phyloP scores from a whole-genome alignment of 2,797 vertebrate genomes.

The Emys orbicularis region DNA sequence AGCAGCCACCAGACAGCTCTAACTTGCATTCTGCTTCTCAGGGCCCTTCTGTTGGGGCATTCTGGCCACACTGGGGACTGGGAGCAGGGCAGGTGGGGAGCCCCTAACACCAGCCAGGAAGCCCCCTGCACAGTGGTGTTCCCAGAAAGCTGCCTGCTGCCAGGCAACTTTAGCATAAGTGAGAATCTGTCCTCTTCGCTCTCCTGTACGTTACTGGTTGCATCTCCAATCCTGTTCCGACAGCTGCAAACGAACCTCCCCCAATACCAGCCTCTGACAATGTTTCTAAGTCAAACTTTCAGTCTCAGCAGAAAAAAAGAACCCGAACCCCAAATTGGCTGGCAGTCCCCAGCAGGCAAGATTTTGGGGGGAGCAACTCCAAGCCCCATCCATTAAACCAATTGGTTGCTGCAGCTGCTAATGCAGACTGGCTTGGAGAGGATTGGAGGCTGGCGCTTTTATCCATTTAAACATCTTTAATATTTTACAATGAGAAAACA shows the following conservation, averaged over 20 bases:
- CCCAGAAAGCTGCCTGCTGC: neutral
- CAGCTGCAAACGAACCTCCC: neutral
- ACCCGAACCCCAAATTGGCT: neutral
- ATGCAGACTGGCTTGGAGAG: slow-evolving; percentile 43
- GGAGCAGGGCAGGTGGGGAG: neutral
- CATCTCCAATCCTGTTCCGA: neutral
- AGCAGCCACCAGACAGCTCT: neutral
- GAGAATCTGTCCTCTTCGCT: neutral
- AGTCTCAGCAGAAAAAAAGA: slow-evolving; percentile 33
- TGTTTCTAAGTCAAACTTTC: neutral
- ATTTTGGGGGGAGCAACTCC: neutral
- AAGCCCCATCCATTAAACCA: slow-evolving; percentile 65
- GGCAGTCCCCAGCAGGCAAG: neutral
- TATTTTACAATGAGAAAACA: slow-evolving; percentile 77
- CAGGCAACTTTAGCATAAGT: neutral
- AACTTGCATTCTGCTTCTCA: neutral
- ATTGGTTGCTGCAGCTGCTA: slow-evolving; percentile 33
- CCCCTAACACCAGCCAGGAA: neutral
- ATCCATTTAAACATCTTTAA: slow-evolving; percentile 80
- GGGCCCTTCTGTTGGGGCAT: neutral
- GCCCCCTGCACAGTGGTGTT: neutral
- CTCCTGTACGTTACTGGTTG: neutral
- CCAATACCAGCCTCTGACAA: neutral
- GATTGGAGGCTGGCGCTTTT: slow-evolving; percentile 52
- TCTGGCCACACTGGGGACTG: neutral